phyloP scores from a whole-genome alignment of 2,113 vertebrate genomes.

The Pedetes capensis region DNA sequence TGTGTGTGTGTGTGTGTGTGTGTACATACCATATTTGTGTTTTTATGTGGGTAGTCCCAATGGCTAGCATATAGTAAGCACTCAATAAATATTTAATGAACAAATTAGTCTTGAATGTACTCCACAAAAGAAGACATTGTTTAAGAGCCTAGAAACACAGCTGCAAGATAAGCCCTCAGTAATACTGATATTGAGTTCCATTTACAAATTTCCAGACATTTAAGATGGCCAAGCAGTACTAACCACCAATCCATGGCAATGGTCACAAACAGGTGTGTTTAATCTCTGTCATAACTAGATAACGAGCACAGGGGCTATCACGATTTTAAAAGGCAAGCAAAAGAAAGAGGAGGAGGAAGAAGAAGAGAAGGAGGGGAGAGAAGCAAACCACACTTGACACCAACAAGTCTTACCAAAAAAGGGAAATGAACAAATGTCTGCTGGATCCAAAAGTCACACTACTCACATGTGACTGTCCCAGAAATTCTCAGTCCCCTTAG shows the following conservation, averaged over 20 bases:
- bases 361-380: too few species aligned
- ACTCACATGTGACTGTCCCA: not conserved
- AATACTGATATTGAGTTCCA: not conserved
- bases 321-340: not conserved
- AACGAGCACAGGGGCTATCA: not conserved
- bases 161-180: slow-evolving; percentile 10
- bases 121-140: slow-evolving; percentile 25
- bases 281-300: not conserved
- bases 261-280: not conserved
- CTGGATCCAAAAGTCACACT: not conserved
- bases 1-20: not conserved
- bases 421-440: not conserved
- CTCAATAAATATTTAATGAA: slow-evolving; percentile 40
- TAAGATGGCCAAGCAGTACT: not conserved
- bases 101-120: not conserved
- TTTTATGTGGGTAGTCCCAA: not conserved
- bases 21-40: not conserved
- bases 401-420: slow-evolving; percentile 9
- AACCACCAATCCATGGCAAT: not conserved
- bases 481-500: not conserved
- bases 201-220: not conserved
- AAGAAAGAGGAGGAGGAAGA: not conserved
- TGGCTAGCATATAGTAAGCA: not conserved
- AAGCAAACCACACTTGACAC: not conserved
- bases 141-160: not conserved